These are phyloP conservation scores for Seira ritae DNA, from an alignment of 2,888 invertebrate genomes.

Conservation along the genomic window DNA sequence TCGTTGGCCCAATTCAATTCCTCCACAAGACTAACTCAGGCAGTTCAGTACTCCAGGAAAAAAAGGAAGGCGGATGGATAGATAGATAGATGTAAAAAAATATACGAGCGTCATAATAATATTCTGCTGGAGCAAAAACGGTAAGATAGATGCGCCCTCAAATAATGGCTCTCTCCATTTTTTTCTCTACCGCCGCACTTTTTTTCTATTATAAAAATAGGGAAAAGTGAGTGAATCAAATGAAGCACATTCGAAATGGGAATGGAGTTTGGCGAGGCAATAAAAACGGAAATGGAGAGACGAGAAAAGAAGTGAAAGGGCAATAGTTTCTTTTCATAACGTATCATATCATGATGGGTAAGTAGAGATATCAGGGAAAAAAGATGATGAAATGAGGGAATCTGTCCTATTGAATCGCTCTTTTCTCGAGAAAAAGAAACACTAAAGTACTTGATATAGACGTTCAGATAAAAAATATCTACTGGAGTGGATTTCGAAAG, in stretches of 20 bases:
- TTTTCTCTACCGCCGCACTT: neutral
- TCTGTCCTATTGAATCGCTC: slow-evolving; percentile 60
- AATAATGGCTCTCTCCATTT: neutral
- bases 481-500: no score
- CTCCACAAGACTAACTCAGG: neutral
- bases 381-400: slow-evolving; percentile 62
- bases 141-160: neutral
- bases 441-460: slow-evolving; percentile 53
- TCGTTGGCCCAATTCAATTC: slow-evolving; percentile 61
- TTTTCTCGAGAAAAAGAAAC: slow-evolving; percentile 23
- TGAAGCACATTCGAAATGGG: slow-evolving; percentile 60
- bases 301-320: slow-evolving; percentile 68
- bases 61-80: no score
- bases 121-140: neutral
- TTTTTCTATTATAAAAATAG: slow-evolving; percentile 17
- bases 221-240: slow-evolving; percentile 59
- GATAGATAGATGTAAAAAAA: neutral
- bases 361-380: slow-evolving; percentile 54
- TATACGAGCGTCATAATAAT: slow-evolving; percentile 5
- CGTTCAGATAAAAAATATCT: slow-evolving; percentile 26
- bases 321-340: slow-evolving; percentile 69
- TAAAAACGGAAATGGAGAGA: slow-evolving; percentile 70
- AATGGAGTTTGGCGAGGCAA: slow-evolving; percentile 71
- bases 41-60: neutral
- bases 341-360: slow-evolving; percentile 59